Conservation (phyloP, 2,888 invertebrate genomes). For the Fragum sueziense region DNA sequence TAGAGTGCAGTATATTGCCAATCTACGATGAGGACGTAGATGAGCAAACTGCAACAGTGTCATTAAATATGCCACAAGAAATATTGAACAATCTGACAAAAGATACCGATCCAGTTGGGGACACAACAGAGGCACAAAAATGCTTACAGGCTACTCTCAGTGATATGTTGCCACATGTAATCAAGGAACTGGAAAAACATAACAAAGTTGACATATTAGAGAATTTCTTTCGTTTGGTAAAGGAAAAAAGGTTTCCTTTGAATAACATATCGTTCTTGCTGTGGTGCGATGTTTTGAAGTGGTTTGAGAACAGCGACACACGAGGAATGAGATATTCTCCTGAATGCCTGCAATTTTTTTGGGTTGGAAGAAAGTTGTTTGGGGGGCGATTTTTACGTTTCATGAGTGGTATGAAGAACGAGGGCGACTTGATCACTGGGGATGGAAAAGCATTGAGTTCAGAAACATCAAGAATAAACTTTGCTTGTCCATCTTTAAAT, state of each 20-base stretch:
- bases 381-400: constrained; percentile 28
- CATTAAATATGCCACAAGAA: too few relatives aligned
- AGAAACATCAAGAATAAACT: constrained; percentile 4
- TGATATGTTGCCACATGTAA: background rate
- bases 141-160: too few relatives aligned
- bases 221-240: background rate
- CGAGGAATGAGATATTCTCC: constrained; percentile 20
- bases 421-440: background rate
- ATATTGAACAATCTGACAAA: too few relatives aligned
- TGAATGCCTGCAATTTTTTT: constrained; percentile 8
- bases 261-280: constrained; percentile 2
- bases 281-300: background rate
- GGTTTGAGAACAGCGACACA: constrained; percentile 9
- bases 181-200: background rate
- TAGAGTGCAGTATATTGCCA: too few relatives aligned
- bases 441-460: background rate
- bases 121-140: too few relatives aligned
- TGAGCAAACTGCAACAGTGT: too few relatives aligned
- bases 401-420: constrained; percentile 29
- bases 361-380: constrained; percentile 25
- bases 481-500: constrained; percentile 7
- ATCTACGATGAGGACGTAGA: too few relatives aligned
- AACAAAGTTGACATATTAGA: background rate
- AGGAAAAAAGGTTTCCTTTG: constrained; percentile 2
- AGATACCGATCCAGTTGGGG: too few relatives aligned